A percentile compares a stretch with the other conserved stretches of the same genome.
These are phyloP conservation scores for Amphimallon solstitiale DNA, from an alignment of 2,888 invertebrate genomes.

Conservation along the genomic window DNA sequence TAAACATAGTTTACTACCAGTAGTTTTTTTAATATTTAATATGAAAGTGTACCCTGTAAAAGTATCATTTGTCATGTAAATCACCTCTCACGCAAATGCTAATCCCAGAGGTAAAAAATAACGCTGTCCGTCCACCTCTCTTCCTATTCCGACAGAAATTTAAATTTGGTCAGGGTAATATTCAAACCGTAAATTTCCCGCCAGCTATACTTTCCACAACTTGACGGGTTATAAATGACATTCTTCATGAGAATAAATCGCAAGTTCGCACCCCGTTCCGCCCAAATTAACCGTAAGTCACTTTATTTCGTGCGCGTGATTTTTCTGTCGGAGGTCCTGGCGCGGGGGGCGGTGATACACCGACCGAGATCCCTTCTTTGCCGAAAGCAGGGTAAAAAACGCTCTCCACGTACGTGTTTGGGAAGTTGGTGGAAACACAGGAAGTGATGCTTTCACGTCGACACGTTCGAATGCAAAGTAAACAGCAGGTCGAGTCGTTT, in stretches of 20 bases:
- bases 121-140: too few relatives aligned
- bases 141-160: too few relatives aligned
- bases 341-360: background rate
- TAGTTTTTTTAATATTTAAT: too few relatives aligned
- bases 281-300: background rate
- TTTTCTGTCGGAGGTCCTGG: background rate
- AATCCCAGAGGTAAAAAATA: too few relatives aligned
- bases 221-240: background rate
- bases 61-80: too few relatives aligned
- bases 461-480: constrained; percentile 9
- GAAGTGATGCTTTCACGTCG: background rate
- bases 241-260: constrained; percentile 2
- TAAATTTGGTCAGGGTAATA: too few relatives aligned
- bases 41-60: too few relatives aligned
- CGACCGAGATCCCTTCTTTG: constrained; percentile 1
- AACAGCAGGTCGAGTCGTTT: background rate
- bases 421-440: constrained; percentile 1
- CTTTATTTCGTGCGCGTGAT: constrained; percentile 1
- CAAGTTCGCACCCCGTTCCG: background rate
- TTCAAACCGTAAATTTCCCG: too few relatives aligned
- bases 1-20: too few relatives aligned
- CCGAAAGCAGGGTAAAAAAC: too few relatives aligned
- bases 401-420: constrained; percentile 1
- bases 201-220: too few relatives aligned
- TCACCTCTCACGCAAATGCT: too few relatives aligned